Conservation (phyloP, 1,140 invertebrate species). For the Caenorhabditis inopinata region DNA sequence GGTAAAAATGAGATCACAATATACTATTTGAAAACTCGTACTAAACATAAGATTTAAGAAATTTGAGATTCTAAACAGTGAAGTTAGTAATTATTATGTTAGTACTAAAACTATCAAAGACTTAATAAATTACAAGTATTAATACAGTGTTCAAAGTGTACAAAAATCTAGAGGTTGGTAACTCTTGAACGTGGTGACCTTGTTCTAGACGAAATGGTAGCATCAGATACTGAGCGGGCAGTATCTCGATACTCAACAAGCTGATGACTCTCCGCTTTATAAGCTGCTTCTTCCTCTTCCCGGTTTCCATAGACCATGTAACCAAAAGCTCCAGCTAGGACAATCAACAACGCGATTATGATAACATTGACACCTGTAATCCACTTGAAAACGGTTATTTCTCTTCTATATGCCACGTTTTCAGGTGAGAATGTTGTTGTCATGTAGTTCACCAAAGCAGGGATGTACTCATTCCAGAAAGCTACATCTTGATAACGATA, state of each 20-base stretch:
- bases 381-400: conserved; percentile 54
- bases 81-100: conserved; percentile 23
- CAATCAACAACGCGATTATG: conserved; percentile 53
- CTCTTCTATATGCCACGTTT: conserved; percentile 56
- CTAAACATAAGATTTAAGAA: not conserved
- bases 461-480: conserved; percentile 65
- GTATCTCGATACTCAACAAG: not conserved
- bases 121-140: not conserved
- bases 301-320: conserved; percentile 48
- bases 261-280: conserved; percentile 16
- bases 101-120: not conserved
- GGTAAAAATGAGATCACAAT: not conserved
- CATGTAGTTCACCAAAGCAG: conserved; percentile 65
- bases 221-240: not conserved
- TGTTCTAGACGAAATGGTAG: not conserved
- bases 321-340: conserved; percentile 52
- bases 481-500: conserved; percentile 63
- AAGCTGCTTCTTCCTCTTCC: not conserved
- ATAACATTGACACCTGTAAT: conserved; percentile 52
- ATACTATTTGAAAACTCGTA: not conserved
- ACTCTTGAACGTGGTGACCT: not conserved
- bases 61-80: not conserved
- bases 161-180: not conserved
- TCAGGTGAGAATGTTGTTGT: conserved; percentile 63
- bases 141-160: too few relatives aligned